These are phyloP conservation scores for Epicauta chinensis DNA, from an alignment of 1,140 invertebrate species.

Conservation along the genomic window DNA sequence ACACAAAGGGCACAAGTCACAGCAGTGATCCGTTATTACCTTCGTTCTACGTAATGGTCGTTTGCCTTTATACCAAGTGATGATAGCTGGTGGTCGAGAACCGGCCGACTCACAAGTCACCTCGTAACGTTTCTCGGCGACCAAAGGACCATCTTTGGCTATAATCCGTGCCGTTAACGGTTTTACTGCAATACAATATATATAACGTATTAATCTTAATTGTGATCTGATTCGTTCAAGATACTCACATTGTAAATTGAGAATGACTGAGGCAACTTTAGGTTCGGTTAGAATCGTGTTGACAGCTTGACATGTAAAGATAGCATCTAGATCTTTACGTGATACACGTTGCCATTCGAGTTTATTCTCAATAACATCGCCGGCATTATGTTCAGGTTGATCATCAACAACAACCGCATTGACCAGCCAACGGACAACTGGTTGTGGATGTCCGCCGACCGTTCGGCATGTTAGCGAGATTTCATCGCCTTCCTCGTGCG, in stretches of 20 bases:
- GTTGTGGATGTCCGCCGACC: slow-evolving; percentile 58
- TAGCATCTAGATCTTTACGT: slow-evolving; percentile 71
- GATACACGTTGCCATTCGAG: slow-evolving; percentile 65
- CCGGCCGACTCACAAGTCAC: slow-evolving; percentile 76
- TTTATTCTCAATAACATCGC: slow-evolving; percentile 78
- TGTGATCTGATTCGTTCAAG: background rate
- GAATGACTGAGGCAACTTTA: slow-evolving; percentile 62
- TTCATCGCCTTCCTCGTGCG: slow-evolving; percentile 67
- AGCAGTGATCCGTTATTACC: slow-evolving; percentile 42
- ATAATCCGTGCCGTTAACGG: slow-evolving; percentile 69
- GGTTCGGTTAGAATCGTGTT: slow-evolving; percentile 75
- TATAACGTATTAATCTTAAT: background rate
- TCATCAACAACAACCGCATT: slow-evolving; percentile 72
- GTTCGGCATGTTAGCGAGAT: slow-evolving; percentile 59
- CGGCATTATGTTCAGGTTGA: slow-evolving; percentile 71
- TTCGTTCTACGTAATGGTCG: slow-evolving; percentile 67
- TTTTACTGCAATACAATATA: slow-evolving; percentile 68
- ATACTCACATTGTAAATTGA: slow-evolving; percentile 79
- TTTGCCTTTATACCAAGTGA: slow-evolving; percentile 84
- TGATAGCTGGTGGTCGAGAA: slow-evolving; percentile 74
- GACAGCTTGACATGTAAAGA: slow-evolving; percentile 76
- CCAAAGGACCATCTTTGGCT: slow-evolving; percentile 54
- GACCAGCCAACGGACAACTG: slow-evolving; percentile 62
- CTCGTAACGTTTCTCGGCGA: slow-evolving; percentile 70
- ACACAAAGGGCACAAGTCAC: too few species aligned